Evolutionary conservation across 64 coral and sea anemone genomes (phyloP), one percentile per base, ranked within the genome.

Genomic region (Montipora cactus): DNA sequence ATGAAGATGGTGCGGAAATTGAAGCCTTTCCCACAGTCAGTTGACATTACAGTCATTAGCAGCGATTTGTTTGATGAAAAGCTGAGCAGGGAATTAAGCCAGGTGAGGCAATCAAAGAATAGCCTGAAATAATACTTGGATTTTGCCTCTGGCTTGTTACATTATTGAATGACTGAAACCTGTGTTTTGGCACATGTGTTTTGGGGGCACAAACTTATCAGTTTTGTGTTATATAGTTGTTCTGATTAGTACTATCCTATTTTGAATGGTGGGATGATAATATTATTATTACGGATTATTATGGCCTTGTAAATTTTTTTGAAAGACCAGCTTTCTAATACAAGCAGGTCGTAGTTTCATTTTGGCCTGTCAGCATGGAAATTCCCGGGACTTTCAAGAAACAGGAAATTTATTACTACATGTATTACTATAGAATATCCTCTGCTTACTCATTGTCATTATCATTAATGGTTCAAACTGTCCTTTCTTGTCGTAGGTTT

Each of bases 21-120:
- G 8, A 99, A 99, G 76, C 89, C 83, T 67, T 99, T 99, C 87
- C 92, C 98, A n/a, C 57, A 78, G 16, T 89, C 94, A 82, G 86
- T 84, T 59, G 51, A 52, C 51, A 82, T 96, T 19, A 79, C 84
- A 49, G 23, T 99, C 14, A 90, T 99, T 18, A 96, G 91, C 51
- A 99, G 92, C 89, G 83, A 77, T 79, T 78, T 87, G 8, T 99
- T 89, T 83, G 91, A 90, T 81, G 86, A 91, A 55, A 92, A 92
- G 45, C 37, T 95, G 81, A 67, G 88, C 52, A 44, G 77, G 16
- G 16, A 81, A 15, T 79, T 99, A 20, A 94, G 96, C 51, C 81
- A 94, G 95, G 91, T 99, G 14, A 81, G 87, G 49, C 44, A 53
- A 13, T 47, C 70, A 18, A 0, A 57, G 22, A 16, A 73, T 49